Conservation (phyloP, 2,888 invertebrate species). For the Papilio elwesi region DNA sequence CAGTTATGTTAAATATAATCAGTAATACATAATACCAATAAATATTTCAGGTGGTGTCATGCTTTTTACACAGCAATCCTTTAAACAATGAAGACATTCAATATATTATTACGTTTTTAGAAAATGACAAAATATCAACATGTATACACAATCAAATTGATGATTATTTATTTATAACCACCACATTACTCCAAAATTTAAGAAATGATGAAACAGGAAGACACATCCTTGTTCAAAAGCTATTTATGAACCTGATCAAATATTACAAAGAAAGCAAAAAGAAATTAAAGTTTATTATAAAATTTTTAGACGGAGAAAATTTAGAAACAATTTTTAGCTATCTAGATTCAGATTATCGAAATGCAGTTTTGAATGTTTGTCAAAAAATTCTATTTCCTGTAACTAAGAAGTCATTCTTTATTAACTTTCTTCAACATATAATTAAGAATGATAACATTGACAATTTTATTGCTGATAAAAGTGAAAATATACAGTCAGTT, state of each 20-base stretch:
- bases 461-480: conserved; percentile 70
- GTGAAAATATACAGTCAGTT: conserved; percentile 75
- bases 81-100: conserved; percentile 59
- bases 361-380: conserved; percentile 61
- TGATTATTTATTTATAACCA: conserved; percentile 62
- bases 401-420: conserved; percentile 66
- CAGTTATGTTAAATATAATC: no score
- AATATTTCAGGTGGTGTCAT: conserved; percentile 67
- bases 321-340: conserved; percentile 70
- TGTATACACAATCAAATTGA: conserved; percentile 63
- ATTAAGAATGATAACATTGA: conserved; percentile 71
- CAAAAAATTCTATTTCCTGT: conserved; percentile 68
- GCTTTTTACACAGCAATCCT: conserved; percentile 63
- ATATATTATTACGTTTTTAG: conserved; percentile 63
- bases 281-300: conserved; percentile 70
- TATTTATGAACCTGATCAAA: conserved; percentile 62
- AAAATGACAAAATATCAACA: conserved; percentile 63
- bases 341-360: conserved; percentile 59
- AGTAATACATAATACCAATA: not conserved
- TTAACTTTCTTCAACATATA: conserved; percentile 68
- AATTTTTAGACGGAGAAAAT: conserved; percentile 66
- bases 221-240: conserved; percentile 50
- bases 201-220: conserved; percentile 50
- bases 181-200: conserved; percentile 63
- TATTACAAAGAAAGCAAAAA: conserved; percentile 73